Evolutionary conservation across 2,888 invertebrate species (phyloP).

Genomic region (Pomacea canaliculata): DNA sequence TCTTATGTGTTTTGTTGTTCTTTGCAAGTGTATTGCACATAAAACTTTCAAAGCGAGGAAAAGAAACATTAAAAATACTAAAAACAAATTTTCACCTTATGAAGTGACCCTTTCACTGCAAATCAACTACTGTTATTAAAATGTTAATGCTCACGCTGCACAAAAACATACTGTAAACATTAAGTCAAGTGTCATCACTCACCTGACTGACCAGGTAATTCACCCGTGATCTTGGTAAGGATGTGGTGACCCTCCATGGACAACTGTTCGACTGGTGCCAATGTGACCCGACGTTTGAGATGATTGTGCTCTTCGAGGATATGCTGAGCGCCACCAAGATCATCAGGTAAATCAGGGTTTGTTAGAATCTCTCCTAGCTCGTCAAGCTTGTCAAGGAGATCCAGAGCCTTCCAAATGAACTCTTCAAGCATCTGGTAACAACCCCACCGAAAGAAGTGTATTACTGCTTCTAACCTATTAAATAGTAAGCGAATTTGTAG

Average conservation of each 20-base stretch:
- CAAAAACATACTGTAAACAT: no score
- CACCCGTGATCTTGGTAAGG: slow-evolving; percentile 71
- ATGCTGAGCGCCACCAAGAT: slow-evolving; percentile 90
- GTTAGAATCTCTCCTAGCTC: slow-evolving; percentile 93
- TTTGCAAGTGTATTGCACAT: no score
- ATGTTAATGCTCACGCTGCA: no score
- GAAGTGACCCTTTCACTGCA: no score
- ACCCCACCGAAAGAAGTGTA: background rate
- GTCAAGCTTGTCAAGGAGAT: slow-evolving; percentile 91
- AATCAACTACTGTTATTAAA: no score
- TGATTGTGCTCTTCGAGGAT: slow-evolving; percentile 90
- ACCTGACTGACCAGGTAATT: slow-evolving; percentile 47
- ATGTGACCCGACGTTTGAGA: slow-evolving; percentile 92
- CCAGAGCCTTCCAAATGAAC: slow-evolving; percentile 95
- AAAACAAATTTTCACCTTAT: no score
- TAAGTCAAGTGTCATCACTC: no score
- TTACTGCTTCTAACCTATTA: background rate
- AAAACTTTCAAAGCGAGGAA: no score
- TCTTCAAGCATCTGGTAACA: slow-evolving; percentile 85
- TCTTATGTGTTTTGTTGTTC: no score
- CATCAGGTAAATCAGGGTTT: slow-evolving; percentile 93
- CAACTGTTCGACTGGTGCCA: slow-evolving; percentile 93
- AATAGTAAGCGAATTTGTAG: background rate
- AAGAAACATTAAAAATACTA: no score
- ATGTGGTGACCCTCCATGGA: slow-evolving; percentile 86